These are phyloP conservation scores for Spinus olivaceus DNA, from an alignment of 2,797 vertebrate species.

Conservation along the genomic window DNA sequence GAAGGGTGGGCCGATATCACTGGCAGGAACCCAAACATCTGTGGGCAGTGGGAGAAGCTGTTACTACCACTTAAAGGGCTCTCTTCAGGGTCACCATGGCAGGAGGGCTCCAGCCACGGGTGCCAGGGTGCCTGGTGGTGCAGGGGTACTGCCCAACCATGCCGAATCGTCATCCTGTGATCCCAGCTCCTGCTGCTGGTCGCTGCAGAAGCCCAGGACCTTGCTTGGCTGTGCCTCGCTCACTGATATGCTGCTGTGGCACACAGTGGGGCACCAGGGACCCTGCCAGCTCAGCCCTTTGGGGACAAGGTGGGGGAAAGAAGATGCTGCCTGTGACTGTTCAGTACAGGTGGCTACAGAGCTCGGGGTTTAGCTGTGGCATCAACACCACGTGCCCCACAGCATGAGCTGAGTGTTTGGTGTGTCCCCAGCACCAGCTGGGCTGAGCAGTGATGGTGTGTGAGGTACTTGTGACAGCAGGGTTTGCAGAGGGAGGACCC, in stretches of 20 bases:
- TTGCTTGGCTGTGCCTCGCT: accelerated
- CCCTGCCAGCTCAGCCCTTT: background rate
- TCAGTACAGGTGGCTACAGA: background rate
- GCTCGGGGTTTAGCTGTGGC: background rate
- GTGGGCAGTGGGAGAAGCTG: constrained; percentile 18
- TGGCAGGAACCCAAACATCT: constrained; percentile 50
- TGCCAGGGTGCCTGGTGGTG: accelerated
- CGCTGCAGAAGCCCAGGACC: background rate
- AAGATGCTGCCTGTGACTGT: background rate
- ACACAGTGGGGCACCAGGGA: accelerated
- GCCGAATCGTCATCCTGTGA: accelerated
- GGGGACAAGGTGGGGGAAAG: accelerated
- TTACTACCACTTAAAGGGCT: constrained; percentile 11
- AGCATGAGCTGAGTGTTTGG: accelerated
- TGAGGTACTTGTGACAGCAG: background rate
- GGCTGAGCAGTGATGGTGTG: background rate
- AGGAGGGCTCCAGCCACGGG: background rate
- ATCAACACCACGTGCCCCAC: accelerated
- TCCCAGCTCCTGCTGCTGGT: background rate
- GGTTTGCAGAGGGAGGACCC: background rate
- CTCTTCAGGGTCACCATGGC: background rate
- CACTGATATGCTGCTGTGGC: background rate
- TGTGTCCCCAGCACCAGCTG: accelerated
- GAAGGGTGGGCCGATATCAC: background rate
- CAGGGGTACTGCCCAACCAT: background rate